A percentile compares a stretch with the other conserved stretches of the same genome.
phyloP scores from a whole-genome alignment of 2,113 vertebrate genomes.

The Bubalus kerabau region DNA sequence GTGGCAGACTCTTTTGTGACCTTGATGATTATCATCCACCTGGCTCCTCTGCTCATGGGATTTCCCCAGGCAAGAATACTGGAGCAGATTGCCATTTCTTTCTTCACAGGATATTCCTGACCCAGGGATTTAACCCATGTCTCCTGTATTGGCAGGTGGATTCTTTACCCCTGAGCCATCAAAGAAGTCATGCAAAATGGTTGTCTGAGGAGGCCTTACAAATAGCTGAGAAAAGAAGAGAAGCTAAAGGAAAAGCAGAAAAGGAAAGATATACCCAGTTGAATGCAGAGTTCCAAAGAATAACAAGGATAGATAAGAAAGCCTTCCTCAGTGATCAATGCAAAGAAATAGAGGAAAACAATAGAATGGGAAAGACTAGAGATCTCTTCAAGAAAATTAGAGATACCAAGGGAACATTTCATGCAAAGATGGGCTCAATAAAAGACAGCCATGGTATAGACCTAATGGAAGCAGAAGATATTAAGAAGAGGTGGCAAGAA shows the following conservation, averaged over 20 bases:
- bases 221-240: neutral
- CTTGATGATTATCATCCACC: neutral
- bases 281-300: neutral
- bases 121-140: too few relatives aligned
- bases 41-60: neutral
- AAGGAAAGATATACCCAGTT: neutral
- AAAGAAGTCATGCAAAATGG: neutral
- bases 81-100: too few relatives aligned
- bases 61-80: too few relatives aligned
- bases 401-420: neutral
- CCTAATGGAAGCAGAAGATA: neutral
- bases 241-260: neutral
- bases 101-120: too few relatives aligned
- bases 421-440: neutral
- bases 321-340: neutral
- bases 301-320: neutral
- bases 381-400: neutral
- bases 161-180: too few relatives aligned
- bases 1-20: neutral
- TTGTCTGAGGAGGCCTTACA: neutral
- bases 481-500: neutral
- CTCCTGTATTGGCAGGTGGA: too few relatives aligned
- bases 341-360: neutral
- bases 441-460: neutral
- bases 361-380: neutral